Evolutionary conservation across 2,797 vertebrate species (phyloP).

Genomic region (Scolopax rusticola): DNA sequence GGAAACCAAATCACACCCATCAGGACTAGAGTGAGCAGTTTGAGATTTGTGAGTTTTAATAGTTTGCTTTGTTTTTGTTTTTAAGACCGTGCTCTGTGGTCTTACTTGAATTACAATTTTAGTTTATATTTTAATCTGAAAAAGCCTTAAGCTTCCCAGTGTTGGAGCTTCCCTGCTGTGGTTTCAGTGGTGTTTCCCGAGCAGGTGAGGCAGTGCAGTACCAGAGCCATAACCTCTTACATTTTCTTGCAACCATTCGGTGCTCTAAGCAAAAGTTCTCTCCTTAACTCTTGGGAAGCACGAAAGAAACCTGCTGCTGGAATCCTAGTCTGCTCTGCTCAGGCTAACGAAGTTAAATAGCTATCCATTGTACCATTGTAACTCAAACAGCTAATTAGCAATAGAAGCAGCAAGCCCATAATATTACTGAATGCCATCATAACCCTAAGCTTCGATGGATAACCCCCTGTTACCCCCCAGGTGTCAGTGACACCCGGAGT

Average conservation of each 20-base stretch:
- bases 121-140: slow-evolving; percentile 45
- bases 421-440: neutral
- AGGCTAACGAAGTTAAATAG: slow-evolving; percentile 27
- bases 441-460: neutral
- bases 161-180: slow-evolving; percentile 40
- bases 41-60: slow-evolving; percentile 32
- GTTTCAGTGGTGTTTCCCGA: neutral
- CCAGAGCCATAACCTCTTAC: slow-evolving; percentile 12
- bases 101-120: slow-evolving; percentile 49
- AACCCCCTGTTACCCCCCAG: neutral
- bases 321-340: slow-evolving; percentile 49
- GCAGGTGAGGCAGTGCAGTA: neutral
- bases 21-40: neutral
- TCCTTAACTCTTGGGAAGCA: slow-evolving; percentile 60
- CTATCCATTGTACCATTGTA: neutral
- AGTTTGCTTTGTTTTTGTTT: slow-evolving; percentile 1
- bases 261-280: slow-evolving; percentile 1
- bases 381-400: slow-evolving; percentile 52
- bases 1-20: slow-evolving; percentile 48
- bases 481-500: neutral
- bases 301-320: slow-evolving; percentile 60
- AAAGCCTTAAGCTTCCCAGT: slow-evolving; percentile 68
- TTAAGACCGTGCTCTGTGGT: slow-evolving; percentile 37
- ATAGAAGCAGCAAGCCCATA: slow-evolving; percentile 39
- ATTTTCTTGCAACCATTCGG: slow-evolving; percentile 3